Evolutionary conservation across 2,888 invertebrate species (phyloP).

Genomic region (Schizaphis graminum): DNA sequence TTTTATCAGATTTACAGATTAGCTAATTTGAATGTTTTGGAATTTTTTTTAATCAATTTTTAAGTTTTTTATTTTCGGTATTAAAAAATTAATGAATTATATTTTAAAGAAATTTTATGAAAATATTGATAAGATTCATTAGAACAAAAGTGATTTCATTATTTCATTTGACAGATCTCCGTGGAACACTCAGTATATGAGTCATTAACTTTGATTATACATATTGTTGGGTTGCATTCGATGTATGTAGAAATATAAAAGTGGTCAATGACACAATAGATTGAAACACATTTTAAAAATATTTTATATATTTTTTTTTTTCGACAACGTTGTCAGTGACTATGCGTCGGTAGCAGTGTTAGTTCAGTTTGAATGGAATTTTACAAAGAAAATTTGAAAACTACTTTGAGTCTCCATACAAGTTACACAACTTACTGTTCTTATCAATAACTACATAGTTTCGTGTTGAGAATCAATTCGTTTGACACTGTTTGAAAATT

Average conservation of each 20-base stretch:
- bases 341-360: not conserved
- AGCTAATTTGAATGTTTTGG: too few relatives aligned
- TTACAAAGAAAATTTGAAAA: not conserved
- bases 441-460: not conserved
- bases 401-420: not conserved
- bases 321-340: not conserved
- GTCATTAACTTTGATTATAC: too few relatives aligned
- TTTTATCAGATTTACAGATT: too few relatives aligned
- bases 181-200: too few relatives aligned
- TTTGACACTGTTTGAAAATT: not conserved
- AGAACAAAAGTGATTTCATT: too few relatives aligned
- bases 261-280: not conserved
- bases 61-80: too few relatives aligned
- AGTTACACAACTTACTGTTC: not conserved
- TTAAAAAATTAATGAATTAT: too few relatives aligned
- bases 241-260: not conserved
- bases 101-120: too few relatives aligned
- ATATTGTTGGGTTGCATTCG: too few relatives aligned
- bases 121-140: too few relatives aligned
- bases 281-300: not conserved
- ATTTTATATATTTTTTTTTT: slow-evolving; percentile 1
- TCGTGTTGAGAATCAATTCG: not conserved
- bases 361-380: not conserved
- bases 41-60: too few relatives aligned
- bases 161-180: too few relatives aligned